Base-by-base conservation (phyloP, 2,113 vertebrate species). In the Orientallactaga bullata region DNA sequence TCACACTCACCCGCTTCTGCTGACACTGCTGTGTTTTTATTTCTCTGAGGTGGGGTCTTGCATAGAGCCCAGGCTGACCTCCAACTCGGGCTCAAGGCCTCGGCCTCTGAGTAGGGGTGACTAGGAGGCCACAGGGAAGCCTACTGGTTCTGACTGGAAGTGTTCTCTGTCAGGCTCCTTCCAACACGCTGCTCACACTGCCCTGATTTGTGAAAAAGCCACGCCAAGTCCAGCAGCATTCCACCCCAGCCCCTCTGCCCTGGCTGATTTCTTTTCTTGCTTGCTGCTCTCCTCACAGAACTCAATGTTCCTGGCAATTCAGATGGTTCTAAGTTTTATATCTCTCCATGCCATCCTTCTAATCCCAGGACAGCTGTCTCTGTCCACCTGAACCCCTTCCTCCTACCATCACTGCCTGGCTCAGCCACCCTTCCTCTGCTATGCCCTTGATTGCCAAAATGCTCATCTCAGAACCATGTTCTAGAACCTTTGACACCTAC, bases 381-480 rank as follows among this genome's bases (percentile, higher is more conserved):
- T 30, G 30, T 72, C 47, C 20, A 18, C 20, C 30, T 18, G 35
- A 85, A 51, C 32, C 18, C 68, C 23, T 60, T 17, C 8, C 17
- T 13, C 61, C 24, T 39, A 13, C 7, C 15, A 12, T 6, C 9
- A 2, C 9, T 80, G 65, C 24, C 61, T 24, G 37, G 28, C 4
- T 69, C 17, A 63, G 47, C 16, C 8, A 23, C 42, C 17, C 18
- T 82, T 47, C 23, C 47, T 71, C 39, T 2, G 13, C 26, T 51
- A 32, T 26, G 23, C 24, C 20, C 13, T 1, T 13, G 17, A 77
- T 32, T 0, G 0, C 20, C n/a, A 35, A 20, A 37, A 47, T 69
- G 21, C 13, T 16, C 35, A 61, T n/a, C 35, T 32, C 65, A 60
- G 47, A 71, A 16, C 8, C 6, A 37, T 20, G 24, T 61, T 35